Conservation (phyloP, 23 tunicate species). For the Diplosoma virens region DNA sequence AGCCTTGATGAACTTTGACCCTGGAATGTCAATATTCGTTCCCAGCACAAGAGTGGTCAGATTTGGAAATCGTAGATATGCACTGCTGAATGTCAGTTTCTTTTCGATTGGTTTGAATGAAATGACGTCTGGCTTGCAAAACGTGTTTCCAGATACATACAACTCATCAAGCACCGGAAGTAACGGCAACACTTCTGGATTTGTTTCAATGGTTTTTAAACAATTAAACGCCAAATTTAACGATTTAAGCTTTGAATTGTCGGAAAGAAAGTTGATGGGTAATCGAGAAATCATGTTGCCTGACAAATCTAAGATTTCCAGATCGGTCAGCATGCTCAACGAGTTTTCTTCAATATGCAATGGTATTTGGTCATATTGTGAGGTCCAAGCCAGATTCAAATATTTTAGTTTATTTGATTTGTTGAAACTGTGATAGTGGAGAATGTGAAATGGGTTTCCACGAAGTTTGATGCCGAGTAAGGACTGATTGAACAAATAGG, state of each 20-base stretch:
- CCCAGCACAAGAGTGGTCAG: background rate
- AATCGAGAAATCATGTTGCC: background rate
- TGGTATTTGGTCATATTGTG: background rate
- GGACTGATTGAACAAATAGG: background rate
- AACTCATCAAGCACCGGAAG: background rate
- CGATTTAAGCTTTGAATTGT: background rate
- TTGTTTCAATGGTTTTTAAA: background rate
- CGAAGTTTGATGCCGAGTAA: slow-evolving; percentile 1
- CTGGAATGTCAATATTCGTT: background rate
- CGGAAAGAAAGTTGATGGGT: background rate
- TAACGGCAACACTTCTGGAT: background rate
- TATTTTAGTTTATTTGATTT: background rate
- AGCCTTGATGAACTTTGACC: background rate
- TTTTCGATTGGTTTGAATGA: background rate
- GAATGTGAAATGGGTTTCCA: background rate
- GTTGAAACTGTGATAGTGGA: background rate
- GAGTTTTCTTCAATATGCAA: background rate
- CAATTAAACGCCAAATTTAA: background rate
- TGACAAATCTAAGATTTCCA: no score
- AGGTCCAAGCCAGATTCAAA: slow-evolving; percentile 1
- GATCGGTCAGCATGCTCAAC: background rate
- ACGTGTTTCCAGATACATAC: background rate
- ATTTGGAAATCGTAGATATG: background rate
- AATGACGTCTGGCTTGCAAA: background rate
- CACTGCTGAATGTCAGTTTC: background rate